Evolutionary conservation across 1,140 invertebrate genomes (phyloP), one percentile per base, ranked within the genome.

Genomic region (Penaeus indicus): DNA sequence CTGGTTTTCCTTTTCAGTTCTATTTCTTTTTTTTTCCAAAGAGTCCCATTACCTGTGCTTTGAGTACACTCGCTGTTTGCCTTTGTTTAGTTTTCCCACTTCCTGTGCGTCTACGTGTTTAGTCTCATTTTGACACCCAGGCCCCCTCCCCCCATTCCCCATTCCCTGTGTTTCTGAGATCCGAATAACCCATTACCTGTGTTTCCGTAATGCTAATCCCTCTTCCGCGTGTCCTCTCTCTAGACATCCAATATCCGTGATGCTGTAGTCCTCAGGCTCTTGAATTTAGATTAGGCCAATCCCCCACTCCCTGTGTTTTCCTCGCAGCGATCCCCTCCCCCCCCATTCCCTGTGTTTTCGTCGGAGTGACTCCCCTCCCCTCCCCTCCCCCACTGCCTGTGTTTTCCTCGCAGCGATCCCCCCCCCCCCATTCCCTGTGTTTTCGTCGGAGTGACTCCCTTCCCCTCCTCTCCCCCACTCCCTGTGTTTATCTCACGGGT

Each of bases 261-360:
- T 54, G 69, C 25, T 72, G 13, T 16, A 72, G 32, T 72, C 10
- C 25, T 27, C 32, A 18, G 32, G 32, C 13, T 72, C 32, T 27
- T 11, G 69, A 72, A 72, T 38, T 72, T 27, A 72, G 25, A 72
- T 72, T 11, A 27, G 32, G 32, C 32, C 25, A 11, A 27, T 72
- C 60, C 38, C 63, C 47, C 80, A 27, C 60, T 63, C 80, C 64
- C 80, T 82, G 60, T 82, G 60, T 82, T 54, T 80, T 54, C 60
- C 42, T 80, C 80, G 25, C 80, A 62, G 54, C 63, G 54, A 62
- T 61, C 63, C 79, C 80, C 64, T 61, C 63, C 79, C 80, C 64
- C 80, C 64, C 60, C 38, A 27, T 38, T 38, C 27, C 38, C 75
- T 32, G 19, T 32, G 19, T 19, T 32, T 25, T 19, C 3, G 5